Percentiles rank a stretch among this genome's conserved stretches.
phyloP scores from a whole-genome alignment of 2,888 invertebrate genomes.

The Frankliniella fusca region DNA sequence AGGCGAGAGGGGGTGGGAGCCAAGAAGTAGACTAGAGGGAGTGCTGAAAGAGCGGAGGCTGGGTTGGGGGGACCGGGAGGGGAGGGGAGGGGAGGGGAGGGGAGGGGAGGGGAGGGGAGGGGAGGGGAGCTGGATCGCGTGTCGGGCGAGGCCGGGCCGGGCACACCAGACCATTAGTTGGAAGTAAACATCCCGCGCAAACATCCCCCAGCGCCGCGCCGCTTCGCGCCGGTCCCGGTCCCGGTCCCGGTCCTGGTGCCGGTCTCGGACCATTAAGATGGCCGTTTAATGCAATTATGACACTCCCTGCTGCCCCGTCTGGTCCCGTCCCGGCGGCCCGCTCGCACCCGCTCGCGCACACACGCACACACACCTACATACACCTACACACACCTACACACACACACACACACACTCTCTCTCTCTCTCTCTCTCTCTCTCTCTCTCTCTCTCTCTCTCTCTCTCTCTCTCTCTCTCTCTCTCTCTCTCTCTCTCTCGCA shows the following conservation, averaged over 20 bases:
- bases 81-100: background rate
- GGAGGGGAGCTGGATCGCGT: background rate
- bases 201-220: background rate
- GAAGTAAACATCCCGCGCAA: constrained; percentile 5
- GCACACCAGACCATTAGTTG: background rate
- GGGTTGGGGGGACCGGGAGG: background rate
- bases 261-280: constrained; percentile 10
- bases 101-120: background rate
- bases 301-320: background rate
- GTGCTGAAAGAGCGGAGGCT: background rate
- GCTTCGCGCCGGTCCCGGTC: too few relatives aligned
- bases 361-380: background rate
- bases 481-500: background rate
- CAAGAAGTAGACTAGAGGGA: too few relatives aligned
- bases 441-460: too few relatives aligned
- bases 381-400: background rate
- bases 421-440: too few relatives aligned
- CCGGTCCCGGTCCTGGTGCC: too few relatives aligned
- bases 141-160: too few relatives aligned
- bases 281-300: constrained; percentile 13
- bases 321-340: background rate
- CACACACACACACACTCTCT: too few relatives aligned
- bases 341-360: background rate
- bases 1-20: too few relatives aligned
- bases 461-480: too few relatives aligned